Percentiles rank a stretch among this genome's conserved stretches.
These are phyloP conservation scores for Porites cylindrica DNA, from an alignment of 92 coral and sea anemone species.

Conservation along the genomic window DNA sequence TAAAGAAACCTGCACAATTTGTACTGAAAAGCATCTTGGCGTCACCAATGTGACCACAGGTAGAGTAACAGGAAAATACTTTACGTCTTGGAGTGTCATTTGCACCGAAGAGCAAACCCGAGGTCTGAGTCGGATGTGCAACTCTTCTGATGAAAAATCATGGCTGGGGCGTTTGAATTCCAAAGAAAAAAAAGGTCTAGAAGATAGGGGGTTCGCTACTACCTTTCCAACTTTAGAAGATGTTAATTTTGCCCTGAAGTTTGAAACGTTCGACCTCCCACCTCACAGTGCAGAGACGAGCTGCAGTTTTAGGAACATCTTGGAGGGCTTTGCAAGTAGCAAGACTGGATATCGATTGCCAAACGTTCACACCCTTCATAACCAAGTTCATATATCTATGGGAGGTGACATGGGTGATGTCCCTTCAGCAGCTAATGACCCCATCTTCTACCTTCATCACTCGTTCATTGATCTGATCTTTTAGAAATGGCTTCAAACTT, in stretches of 20 bases:
- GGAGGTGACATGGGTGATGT: conserved; percentile 64
- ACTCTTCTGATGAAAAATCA: background rate
- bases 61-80: too few species aligned
- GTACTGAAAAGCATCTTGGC: too few species aligned
- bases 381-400: conserved; percentile 44
- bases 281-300: conserved; percentile 26
- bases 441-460: conserved; percentile 63
- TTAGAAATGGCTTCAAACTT: conserved; percentile 65
- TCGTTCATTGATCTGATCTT: conserved; percentile 58
- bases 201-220: background rate
- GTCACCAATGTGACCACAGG: too few species aligned
- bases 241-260: conserved; percentile 50
- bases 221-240: conserved; percentile 56
- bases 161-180: background rate
- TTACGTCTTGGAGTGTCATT: too few species aligned
- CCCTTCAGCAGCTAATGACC: conserved; percentile 62
- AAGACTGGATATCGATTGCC: conserved; percentile 30
- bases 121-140: background rate
- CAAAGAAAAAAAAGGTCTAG: background rate
- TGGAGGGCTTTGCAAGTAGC: conserved; percentile 54
- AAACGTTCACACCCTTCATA: conserved; percentile 31
- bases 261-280: conserved; percentile 35
- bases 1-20: too few species aligned
- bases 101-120: too few species aligned
- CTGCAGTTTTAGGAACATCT: conserved; percentile 46